These are phyloP conservation scores for Piaya cayana DNA, from an alignment of 2,113 vertebrate genomes.

Conservation along the genomic window DNA sequence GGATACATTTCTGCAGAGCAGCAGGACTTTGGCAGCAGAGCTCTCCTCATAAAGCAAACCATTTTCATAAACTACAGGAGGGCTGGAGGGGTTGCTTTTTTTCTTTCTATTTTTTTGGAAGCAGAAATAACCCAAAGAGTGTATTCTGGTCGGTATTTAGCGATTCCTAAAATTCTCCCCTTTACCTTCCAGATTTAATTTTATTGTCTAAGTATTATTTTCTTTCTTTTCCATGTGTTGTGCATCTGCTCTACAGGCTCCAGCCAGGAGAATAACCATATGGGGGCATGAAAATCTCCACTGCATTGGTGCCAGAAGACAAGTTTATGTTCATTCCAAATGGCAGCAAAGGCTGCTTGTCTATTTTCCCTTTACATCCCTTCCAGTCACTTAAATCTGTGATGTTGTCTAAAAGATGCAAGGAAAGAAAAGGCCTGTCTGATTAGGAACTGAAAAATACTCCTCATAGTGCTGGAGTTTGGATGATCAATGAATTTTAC, in stretches of 20 bases:
- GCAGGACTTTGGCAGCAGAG: constrained; percentile 20
- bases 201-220: constrained; percentile 33
- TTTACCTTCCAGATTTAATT: constrained; percentile 34
- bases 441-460: neutral
- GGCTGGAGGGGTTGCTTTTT: neutral
- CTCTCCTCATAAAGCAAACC: constrained; percentile 17
- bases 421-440: neutral
- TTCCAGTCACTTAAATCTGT: neutral
- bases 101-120: constrained; percentile 13
- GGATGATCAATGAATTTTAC: neutral
- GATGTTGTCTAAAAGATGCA: constrained; percentile 7
- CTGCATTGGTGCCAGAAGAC: constrained; percentile 49
- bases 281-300: constrained; percentile 62
- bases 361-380: constrained; percentile 22
- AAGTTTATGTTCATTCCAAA: constrained; percentile 66
- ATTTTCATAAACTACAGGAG: constrained; percentile 12
- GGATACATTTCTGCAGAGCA: constrained; percentile 30
- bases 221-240: constrained; percentile 55
- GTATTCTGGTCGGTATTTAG: neutral
- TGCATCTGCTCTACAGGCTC: constrained; percentile 44
- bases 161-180: constrained; percentile 29
- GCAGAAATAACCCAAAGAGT: neutral
- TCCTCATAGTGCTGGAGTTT: neutral
- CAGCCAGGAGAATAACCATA: constrained; percentile 65
- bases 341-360: constrained; percentile 29